Percentiles rank a stretch among this genome's conserved stretches.
phyloP scores from a whole-genome alignment of 2,797 vertebrate genomes.

The Epinephelus malabaricus region DNA sequence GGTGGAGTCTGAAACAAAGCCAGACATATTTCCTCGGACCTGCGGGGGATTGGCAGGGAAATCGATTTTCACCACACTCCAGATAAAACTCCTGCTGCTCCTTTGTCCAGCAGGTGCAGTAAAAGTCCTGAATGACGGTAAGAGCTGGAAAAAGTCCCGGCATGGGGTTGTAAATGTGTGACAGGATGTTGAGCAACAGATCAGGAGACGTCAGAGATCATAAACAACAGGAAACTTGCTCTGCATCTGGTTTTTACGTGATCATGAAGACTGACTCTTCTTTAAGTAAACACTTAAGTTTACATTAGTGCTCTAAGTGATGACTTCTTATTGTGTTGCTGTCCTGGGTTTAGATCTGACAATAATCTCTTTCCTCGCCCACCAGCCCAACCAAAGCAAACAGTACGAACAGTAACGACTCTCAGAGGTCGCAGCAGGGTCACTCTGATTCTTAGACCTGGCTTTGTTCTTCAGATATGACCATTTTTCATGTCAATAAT shows the following conservation, averaged over 20 bases:
- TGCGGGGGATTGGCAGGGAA: neutral
- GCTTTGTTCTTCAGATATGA: neutral
- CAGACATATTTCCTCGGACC: neutral
- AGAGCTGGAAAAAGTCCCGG: no score
- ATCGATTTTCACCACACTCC: neutral
- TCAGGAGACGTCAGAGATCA: neutral
- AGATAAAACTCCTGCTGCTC: neutral
- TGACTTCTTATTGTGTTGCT: neutral
- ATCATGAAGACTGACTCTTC: no score
- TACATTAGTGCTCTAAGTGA: neutral
- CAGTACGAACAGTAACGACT: neutral
- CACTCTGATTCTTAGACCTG: neutral
- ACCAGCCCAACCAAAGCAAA: conserved; percentile 7
- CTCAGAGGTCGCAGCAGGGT: neutral
- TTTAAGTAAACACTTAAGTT: no score
- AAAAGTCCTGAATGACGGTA: neutral
- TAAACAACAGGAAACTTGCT: neutral
- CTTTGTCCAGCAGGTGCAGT: neutral
- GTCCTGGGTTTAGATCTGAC: neutral
- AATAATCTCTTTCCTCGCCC: neutral
- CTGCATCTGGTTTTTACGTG: no score
- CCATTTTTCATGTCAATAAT: neutral
- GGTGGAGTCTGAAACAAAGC: neutral
- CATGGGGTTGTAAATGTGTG: neutral
- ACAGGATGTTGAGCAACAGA: neutral